phyloP scores from a whole-genome alignment of 2,797 vertebrate species.

The Selene dorsalis region DNA sequence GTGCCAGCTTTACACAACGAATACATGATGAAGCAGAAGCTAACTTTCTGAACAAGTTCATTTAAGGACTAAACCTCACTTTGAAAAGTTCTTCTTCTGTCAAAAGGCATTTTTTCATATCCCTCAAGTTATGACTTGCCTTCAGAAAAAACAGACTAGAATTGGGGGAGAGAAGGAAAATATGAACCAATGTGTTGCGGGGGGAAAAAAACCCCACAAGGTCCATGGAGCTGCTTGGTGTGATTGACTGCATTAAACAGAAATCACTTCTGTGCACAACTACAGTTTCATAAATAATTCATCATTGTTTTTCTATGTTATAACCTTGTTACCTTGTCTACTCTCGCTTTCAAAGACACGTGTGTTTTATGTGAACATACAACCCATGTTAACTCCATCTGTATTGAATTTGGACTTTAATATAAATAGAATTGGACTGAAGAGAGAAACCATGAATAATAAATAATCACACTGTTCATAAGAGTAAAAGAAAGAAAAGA shows the following conservation, averaged over 20 bases:
- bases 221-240: constrained; percentile 28
- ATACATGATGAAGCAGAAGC: constrained; percentile 61
- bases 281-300: constrained; percentile 33
- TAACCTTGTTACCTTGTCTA: constrained; percentile 14
- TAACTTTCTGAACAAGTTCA: constrained; percentile 55
- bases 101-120: constrained; percentile 62
- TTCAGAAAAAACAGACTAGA: constrained; percentile 44
- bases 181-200: constrained; percentile 7
- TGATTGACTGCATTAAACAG: constrained; percentile 36
- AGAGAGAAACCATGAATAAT: constrained; percentile 5
- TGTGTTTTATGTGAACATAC: constrained; percentile 13
- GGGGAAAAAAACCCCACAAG: constrained; percentile 6
- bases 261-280: constrained; percentile 22
- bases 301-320: constrained; percentile 6
- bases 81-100: constrained; percentile 58
- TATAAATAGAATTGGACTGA: constrained; percentile 1
- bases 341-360: constrained; percentile 13
- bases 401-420: constrained; percentile 4
- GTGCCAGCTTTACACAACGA: constrained; percentile 47
- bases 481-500: constrained; percentile 15
- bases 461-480: neutral
- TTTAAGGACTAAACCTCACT: constrained; percentile 57
- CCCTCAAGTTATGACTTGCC: constrained; percentile 34
- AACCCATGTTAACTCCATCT: neutral
- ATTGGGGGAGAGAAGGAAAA: constrained; percentile 13